These are phyloP conservation scores for Trichopria drosophilae DNA, from an alignment of 2,888 invertebrate species.

Conservation along the genomic window DNA sequence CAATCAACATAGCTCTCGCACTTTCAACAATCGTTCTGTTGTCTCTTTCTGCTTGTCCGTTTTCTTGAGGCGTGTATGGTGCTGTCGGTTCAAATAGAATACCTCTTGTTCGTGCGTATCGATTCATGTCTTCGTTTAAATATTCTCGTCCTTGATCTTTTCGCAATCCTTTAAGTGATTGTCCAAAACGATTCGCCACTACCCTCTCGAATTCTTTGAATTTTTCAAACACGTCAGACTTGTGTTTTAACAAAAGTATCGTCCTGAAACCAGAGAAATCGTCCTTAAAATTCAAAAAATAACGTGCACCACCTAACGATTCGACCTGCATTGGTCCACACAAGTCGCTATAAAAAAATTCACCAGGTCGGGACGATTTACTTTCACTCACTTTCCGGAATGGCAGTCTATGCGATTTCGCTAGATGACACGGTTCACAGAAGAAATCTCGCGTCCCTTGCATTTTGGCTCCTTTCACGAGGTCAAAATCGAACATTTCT, in stretches of 20 bases:
- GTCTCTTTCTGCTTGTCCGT: conserved; percentile 27
- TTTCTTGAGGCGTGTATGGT: conserved; percentile 29
- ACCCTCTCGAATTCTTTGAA: conserved; percentile 12
- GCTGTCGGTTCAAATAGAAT: conserved; percentile 24
- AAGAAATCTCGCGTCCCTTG: too few relatives aligned
- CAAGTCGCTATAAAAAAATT: too few relatives aligned
- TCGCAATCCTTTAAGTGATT: conserved; percentile 14
- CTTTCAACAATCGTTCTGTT: conserved; percentile 31
- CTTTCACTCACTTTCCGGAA: too few relatives aligned
- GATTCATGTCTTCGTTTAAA: conserved; percentile 11
- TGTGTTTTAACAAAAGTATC: conserved; percentile 25
- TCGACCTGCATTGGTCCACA: too few relatives aligned
- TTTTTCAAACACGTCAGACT: conserved; percentile 24
- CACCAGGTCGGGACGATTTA: too few relatives aligned
- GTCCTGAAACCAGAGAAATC: conserved; percentile 12
- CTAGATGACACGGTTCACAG: too few relatives aligned
- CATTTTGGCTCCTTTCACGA: too few relatives aligned
- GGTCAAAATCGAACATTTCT: too few relatives aligned
- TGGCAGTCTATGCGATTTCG: too few relatives aligned
- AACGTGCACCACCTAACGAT: too few relatives aligned
- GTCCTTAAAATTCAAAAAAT: conserved; percentile 26
- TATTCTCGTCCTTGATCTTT: conserved; percentile 29
- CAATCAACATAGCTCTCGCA: conserved; percentile 29
- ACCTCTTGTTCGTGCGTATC: conserved; percentile 15
- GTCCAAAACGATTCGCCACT: conserved; percentile 16